phyloP scores from a whole-genome alignment of 1,140 invertebrate species.

The Caligus rogercresseyi region DNA sequence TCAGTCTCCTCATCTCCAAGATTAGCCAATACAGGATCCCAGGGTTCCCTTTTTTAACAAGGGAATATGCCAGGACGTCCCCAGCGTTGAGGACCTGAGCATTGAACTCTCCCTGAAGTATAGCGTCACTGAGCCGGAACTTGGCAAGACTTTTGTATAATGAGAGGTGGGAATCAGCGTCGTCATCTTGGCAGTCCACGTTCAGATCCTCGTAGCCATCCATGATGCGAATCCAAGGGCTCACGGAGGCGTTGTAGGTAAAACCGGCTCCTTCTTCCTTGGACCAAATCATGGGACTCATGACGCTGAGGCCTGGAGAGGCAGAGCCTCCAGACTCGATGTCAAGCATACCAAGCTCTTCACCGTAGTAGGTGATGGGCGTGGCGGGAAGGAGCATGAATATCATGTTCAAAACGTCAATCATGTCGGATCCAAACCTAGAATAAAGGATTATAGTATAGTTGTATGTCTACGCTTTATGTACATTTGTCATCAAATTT shows the following conservation, averaged over 20 bases:
- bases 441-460: too few relatives aligned
- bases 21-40: not conserved
- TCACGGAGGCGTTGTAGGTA: not conserved
- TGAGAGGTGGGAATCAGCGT: not conserved
- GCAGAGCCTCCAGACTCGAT: constrained; percentile 22
- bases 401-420: constrained; percentile 47
- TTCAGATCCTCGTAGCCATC: not conserved
- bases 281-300: not conserved
- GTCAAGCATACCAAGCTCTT: constrained; percentile 60
- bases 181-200: not conserved
- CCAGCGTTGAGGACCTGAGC: not conserved
- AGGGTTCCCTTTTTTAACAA: not conserved
- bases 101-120: not conserved
- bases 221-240: not conserved
- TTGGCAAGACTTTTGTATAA: not conserved
- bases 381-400: constrained; percentile 48
- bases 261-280: not conserved
- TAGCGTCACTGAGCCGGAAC: not conserved
- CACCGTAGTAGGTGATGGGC: constrained; percentile 55
- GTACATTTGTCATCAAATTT: too few relatives aligned
- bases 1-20: not conserved
- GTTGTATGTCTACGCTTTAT: too few relatives aligned
- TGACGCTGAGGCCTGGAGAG: not conserved
- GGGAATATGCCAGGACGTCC: not conserved
- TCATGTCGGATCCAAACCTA: constrained; percentile 37